Evolutionary conservation across 92 coral and sea anemone species (phyloP), one percentile per base, ranked within the genome.

Genomic region (Parazoanthus darwini): DNA sequence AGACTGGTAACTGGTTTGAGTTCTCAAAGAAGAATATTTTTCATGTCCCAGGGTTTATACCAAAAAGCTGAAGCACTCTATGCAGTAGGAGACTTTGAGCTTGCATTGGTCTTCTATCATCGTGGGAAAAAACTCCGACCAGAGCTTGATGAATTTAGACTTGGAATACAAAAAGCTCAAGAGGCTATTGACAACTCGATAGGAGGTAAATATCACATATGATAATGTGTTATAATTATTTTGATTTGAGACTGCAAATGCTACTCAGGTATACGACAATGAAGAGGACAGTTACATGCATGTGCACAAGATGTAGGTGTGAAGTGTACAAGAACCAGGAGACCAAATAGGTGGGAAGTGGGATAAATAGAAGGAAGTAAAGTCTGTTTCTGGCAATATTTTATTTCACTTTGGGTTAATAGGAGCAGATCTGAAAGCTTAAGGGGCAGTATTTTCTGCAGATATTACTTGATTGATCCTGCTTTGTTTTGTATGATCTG

Each of bases 11-110:
- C 42, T 26, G 42, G 38, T 73, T 73, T 29, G 43, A 73, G 2
- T 77, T 77, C 44, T 36, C 44, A 38, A 15, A 5, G 18, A 48
- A 83, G n/a, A 54, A 13, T 39, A 1, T 0, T n/a, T 90, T 48
- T 36, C 46, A 46, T 39, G 23, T 51, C 16, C n/a, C 78, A 97
- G 99, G 99, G 98, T 15, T 91, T 97, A 80, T 97, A 97, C 72
- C 99, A 97, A 86, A 97, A 97, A 89, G 99, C 99, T 26, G 98
- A 97, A 86, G 99, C 99, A 6, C 94, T 97, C 23, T 97, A 97
- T 89, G 95, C 97, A 5, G 94, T 95, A 94, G 99, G 99, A 11
- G 99, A 97, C 87, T 97, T 97, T 93, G 99, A 97, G 44, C 92
- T 95, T 90, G 99, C 99, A 6, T 91, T 97, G 68, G 89, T 95